Conservation (phyloP, 1,140 invertebrate genomes). For the Drosophila triauraria region DNA sequence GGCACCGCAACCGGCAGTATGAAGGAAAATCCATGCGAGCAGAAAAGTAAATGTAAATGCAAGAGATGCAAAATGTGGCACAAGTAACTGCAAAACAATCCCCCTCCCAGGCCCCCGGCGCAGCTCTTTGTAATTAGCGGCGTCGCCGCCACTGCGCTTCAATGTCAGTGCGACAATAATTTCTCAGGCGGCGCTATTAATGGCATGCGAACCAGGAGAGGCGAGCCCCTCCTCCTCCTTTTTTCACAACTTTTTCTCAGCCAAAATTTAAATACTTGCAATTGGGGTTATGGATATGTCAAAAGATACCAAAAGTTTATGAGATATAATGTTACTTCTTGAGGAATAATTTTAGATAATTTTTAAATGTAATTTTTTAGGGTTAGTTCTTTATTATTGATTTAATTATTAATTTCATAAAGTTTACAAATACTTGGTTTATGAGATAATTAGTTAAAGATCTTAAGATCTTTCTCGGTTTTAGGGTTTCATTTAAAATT, state of each 20-base stretch:
- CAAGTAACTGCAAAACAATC: conserved; percentile 68
- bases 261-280: conserved; percentile 54
- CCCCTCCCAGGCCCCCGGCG: neutral
- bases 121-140: conserved; percentile 68
- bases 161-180: conserved; percentile 81
- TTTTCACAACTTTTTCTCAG: conserved; percentile 8
- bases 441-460: no score
- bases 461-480: no score
- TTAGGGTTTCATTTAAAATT: no score
- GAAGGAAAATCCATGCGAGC: conserved; percentile 21
- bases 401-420: neutral
- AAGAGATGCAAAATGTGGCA: conserved; percentile 74
- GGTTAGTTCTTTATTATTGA: neutral
- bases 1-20: conserved; percentile 29
- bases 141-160: conserved; percentile 55
- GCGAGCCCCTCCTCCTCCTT: conserved; percentile 4
- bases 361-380: neutral
- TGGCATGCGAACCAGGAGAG: conserved; percentile 2
- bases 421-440: neutral
- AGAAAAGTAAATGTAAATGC: conserved; percentile 57
- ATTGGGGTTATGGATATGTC: conserved; percentile 20
- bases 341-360: no score
- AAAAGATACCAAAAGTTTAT: neutral
- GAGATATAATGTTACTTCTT: neutral
- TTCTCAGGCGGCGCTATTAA: conserved; percentile 68